These are phyloP conservation scores for Oophaga pumilio DNA, from an alignment of 2,113 vertebrate genomes.

Conservation along the genomic window DNA sequence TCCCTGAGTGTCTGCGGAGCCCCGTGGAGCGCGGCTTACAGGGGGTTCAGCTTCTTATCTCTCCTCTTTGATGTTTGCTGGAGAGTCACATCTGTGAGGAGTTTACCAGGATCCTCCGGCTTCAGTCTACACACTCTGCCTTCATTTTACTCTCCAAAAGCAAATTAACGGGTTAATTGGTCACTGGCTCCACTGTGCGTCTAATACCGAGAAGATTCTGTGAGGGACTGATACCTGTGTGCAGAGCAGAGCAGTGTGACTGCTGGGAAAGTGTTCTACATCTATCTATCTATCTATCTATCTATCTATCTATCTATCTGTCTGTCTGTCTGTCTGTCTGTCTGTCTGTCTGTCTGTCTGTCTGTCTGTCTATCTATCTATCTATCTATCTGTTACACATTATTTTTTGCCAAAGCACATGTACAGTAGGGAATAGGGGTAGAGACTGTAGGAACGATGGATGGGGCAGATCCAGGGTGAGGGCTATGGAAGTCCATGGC, in stretches of 20 bases:
- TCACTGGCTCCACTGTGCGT: neutral
- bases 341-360: neutral
- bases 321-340: neutral
- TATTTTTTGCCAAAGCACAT: too few species aligned
- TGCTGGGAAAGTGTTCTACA: neutral
- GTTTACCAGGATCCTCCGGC: neutral
- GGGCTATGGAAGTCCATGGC: too few species aligned
- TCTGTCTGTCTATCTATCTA: neutral
- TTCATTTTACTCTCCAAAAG: neutral
- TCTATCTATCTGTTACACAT: neutral
- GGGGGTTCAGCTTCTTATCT: neutral
- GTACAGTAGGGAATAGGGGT: too few species aligned
- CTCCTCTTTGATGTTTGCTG: neutral
- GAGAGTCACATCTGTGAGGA: neutral
- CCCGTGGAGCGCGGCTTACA: neutral
- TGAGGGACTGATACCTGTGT: neutral
- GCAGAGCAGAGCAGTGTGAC: neutral
- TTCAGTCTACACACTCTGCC: neutral
- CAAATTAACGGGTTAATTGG: neutral
- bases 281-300: neutral
- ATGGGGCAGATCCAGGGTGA: too few species aligned
- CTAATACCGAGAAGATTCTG: neutral
- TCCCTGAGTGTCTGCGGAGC: neutral
- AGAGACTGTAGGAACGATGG: too few species aligned
- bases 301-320: constrained; percentile 8